These are phyloP conservation scores for Trichogramma evanescens DNA, from an alignment of 2,888 invertebrate genomes.

Conservation along the genomic window DNA sequence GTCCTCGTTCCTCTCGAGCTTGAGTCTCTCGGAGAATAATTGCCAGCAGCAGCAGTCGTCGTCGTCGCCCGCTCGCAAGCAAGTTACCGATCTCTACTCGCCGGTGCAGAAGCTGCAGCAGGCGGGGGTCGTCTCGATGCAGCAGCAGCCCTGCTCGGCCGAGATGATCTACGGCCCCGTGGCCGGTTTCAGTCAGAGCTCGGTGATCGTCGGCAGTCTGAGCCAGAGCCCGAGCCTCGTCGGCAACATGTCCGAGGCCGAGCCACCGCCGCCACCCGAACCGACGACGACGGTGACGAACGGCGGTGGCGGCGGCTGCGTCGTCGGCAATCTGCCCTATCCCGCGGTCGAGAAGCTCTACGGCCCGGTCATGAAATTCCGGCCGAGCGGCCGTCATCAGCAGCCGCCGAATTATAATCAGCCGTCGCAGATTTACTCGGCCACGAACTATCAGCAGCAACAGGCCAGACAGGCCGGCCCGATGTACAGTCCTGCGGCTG, in stretches of 20 bases:
- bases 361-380: slow-evolving; percentile 45
- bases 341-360: slow-evolving; percentile 30
- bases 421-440: slow-evolving; percentile 40
- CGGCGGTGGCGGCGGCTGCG: slow-evolving; percentile 1
- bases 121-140: too few relatives aligned
- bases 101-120: slow-evolving; percentile 41
- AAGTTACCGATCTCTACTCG: slow-evolving; percentile 37
- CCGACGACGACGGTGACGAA: neutral
- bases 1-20: slow-evolving; percentile 39
- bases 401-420: slow-evolving; percentile 37
- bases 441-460: slow-evolving; percentile 31
- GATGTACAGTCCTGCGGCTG: slow-evolving; percentile 37
- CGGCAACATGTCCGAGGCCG: slow-evolving; percentile 36
- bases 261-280: neutral
- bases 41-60: slow-evolving; percentile 27
- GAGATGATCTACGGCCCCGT: slow-evolving; percentile 43
- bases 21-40: slow-evolving; percentile 35
- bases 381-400: slow-evolving; percentile 28
- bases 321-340: neutral
- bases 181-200: slow-evolving; percentile 42
- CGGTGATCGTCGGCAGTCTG: slow-evolving; percentile 42
- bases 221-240: slow-evolving; percentile 38
- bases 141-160: slow-evolving; percentile 23
- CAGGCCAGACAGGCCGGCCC: slow-evolving; percentile 26
- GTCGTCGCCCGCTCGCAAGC: slow-evolving; percentile 36